phyloP scores from a whole-genome alignment of 1,140 invertebrate genomes.

The Phenacoccus solenopsis region DNA sequence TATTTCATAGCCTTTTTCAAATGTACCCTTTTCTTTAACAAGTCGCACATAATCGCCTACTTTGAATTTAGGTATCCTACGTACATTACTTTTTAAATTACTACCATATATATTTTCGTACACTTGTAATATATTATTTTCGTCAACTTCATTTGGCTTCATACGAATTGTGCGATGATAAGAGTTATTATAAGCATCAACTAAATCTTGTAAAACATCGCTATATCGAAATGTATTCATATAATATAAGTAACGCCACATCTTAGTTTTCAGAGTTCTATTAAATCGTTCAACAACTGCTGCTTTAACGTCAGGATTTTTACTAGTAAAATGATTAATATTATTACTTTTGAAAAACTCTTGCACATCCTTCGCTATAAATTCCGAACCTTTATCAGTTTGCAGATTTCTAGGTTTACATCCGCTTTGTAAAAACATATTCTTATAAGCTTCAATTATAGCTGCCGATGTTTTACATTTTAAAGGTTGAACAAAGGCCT shows the following conservation, averaged over 20 bases:
- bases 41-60: conserved; percentile 26
- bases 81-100: no score
- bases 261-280: conserved; percentile 34
- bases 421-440: not conserved
- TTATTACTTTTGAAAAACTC: conserved; percentile 26
- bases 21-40: no score
- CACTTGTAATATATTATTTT: no score
- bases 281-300: no score
- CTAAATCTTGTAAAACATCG: conserved; percentile 32
- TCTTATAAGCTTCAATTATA: not conserved
- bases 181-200: no score
- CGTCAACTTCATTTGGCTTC: not conserved
- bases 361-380: conserved; percentile 26
- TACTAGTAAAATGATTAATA: conserved; percentile 32
- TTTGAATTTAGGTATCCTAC: no score
- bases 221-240: conserved; percentile 32
- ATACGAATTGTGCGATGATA: conserved; percentile 28
- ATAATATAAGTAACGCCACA: conserved; percentile 34
- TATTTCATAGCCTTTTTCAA: no score
- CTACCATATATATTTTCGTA: no score
- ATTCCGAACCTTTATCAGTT: no score
- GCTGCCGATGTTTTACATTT: conserved; percentile 31
- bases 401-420: not conserved
- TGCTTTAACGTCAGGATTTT: no score
- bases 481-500: conserved; percentile 31